phyloP scores from a whole-genome alignment of 2,888 invertebrate species.

The Tanaodytes sp. region DNA sequence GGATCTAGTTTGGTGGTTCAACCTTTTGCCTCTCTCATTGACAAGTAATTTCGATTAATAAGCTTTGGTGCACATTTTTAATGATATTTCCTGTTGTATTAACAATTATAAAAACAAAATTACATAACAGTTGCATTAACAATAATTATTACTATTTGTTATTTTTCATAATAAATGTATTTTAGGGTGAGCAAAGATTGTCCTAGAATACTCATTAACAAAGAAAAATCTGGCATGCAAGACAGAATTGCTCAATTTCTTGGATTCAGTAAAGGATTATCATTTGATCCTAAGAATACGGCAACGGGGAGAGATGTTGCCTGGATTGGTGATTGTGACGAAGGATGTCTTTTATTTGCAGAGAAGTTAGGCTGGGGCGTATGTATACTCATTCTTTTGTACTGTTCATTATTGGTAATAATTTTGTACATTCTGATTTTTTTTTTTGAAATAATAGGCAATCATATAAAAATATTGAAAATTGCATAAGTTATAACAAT shows the following conservation, averaged over 20 bases:
- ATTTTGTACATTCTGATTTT: conserved; percentile 35
- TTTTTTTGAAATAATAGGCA: too few species aligned
- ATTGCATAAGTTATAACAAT: too few species aligned
- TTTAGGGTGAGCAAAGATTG: conserved; percentile 81
- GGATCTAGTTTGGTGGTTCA: conserved; percentile 95
- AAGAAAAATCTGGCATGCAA: conserved; percentile 77
- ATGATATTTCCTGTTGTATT: not conserved
- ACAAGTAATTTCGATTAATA: conserved; percentile 79
- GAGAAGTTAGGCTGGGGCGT: conserved; percentile 87
- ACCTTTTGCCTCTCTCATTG: conserved; percentile 92
- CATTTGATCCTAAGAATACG: conserved; percentile 79
- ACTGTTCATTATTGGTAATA: not conserved
- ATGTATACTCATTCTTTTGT: too few species aligned
- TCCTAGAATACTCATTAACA: conserved; percentile 89
- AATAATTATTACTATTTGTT: too few species aligned
- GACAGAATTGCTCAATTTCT: conserved; percentile 70
- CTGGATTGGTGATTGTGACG: conserved; percentile 87
- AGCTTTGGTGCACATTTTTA: too few species aligned
- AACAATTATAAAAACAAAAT: not conserved
- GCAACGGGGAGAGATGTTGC: conserved; percentile 82
- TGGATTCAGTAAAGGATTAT: conserved; percentile 77
- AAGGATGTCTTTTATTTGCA: conserved; percentile 82
- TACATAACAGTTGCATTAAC: too few species aligned
- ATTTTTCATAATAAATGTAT: too few species aligned
- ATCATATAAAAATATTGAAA: too few species aligned